These are phyloP conservation scores for Dioctria linearis DNA, from an alignment of 2,888 invertebrate species.

Conservation along the genomic window DNA sequence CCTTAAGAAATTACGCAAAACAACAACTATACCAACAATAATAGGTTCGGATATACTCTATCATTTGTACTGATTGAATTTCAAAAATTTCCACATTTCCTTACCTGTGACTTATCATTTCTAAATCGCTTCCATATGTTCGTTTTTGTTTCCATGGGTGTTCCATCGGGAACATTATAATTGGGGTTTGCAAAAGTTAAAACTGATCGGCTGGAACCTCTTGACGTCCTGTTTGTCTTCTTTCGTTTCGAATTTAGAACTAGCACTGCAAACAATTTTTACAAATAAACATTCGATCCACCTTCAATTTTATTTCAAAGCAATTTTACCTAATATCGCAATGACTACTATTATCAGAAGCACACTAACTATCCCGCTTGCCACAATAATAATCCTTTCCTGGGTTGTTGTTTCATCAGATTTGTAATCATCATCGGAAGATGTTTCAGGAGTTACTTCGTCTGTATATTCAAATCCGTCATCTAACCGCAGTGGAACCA, in stretches of 20 bases:
- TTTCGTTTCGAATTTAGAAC: conserved; percentile 71
- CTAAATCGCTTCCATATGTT: conserved; percentile 83
- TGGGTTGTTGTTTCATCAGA: conserved; percentile 55
- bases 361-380: conserved; percentile 67
- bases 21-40: too few species aligned
- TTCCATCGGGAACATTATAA: conserved; percentile 77
- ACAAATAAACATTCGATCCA: neutral
- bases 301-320: too few species aligned
- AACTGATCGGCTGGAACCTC: conserved; percentile 78
- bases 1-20: too few species aligned
- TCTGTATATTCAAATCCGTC: conserved; percentile 67
- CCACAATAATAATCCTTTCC: conserved; percentile 66
- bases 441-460: conserved; percentile 63
- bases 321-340: conserved; percentile 67
- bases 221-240: conserved; percentile 73
- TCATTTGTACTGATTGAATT: too few species aligned
- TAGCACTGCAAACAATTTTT: conserved; percentile 66
- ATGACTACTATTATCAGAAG: conserved; percentile 68
- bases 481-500: conserved; percentile 65
- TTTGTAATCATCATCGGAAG: conserved; percentile 52
- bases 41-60: too few species aligned
- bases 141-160: conserved; percentile 72
- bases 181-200: conserved; percentile 93
- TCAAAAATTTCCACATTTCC: neutral
- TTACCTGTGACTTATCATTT: conserved; percentile 75